A percentile compares a stretch with the other conserved stretches of the same genome.
Evolutionary conservation across 2,888 invertebrate genomes (phyloP).

Genomic region (Auanema freiburgensis): DNA sequence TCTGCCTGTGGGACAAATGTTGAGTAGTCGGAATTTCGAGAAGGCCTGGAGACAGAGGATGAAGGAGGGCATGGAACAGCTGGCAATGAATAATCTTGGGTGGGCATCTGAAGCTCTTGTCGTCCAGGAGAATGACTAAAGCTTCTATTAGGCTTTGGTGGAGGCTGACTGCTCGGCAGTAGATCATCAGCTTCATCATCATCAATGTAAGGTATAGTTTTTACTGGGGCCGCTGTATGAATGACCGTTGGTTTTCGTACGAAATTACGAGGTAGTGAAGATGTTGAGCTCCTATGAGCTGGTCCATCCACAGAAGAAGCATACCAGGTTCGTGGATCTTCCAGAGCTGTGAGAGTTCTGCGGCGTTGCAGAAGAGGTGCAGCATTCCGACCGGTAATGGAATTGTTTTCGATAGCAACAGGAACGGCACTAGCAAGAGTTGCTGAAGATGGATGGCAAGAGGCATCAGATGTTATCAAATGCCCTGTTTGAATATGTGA

Average conservation of each 20-base stretch:
- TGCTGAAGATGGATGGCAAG: background rate
- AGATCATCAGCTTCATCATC: slow-evolving; percentile 23
- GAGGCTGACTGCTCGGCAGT: slow-evolving; percentile 5
- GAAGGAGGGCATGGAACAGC: too few species aligned
- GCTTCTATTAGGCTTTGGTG: slow-evolving; percentile 14
- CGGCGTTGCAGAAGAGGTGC: slow-evolving; percentile 3
- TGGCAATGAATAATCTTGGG: too few species aligned
- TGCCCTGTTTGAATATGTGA: background rate
- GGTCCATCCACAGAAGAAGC: slow-evolving; percentile 34
- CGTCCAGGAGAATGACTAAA: background rate
- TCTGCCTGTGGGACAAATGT: too few species aligned
- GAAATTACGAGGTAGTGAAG: slow-evolving; percentile 41
- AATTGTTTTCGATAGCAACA: background rate
- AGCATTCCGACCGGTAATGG: too few species aligned
- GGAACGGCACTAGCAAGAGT: background rate
- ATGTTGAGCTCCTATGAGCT: background rate
- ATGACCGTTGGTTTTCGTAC: slow-evolving; percentile 34
- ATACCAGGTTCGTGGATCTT: slow-evolving; percentile 31
- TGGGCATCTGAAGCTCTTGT: too few species aligned
- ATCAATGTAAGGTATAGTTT: slow-evolving; percentile 43
- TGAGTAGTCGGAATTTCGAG: too few species aligned
- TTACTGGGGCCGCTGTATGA: slow-evolving; percentile 39
- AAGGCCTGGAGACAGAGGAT: too few species aligned
- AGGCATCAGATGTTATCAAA: background rate
- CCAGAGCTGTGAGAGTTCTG: slow-evolving; percentile 25